Evolutionary conservation across 2,113 vertebrate species (phyloP), one percentile per base, ranked within the genome.

Genomic region (Varanus salvator): DNA sequence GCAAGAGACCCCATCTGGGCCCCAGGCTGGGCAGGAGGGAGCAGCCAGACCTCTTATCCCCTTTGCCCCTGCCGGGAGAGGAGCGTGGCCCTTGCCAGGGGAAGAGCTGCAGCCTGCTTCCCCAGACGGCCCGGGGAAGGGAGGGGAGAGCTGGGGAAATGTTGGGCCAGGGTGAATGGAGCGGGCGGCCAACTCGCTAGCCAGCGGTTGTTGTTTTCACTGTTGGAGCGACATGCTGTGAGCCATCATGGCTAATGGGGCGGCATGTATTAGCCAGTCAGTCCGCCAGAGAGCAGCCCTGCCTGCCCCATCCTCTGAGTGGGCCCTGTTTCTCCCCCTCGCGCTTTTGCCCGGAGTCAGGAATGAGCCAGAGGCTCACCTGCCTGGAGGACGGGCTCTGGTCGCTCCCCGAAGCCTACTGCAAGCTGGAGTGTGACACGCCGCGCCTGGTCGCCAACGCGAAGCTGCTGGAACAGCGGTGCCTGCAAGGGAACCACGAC

Each of bases 351-450:
- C 87, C 77, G 94, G 94, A 87, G 1, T 72, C 94, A 99, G 99
- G 99, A 88, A 94, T 96, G 93, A 99, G 96, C 91, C 97, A 98
- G 34, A 98, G 97, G 97, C 92, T 99, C 95, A 98, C 97, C 80
- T 99, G 99, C 95, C 96, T 99, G 92, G 98, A 98, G 86, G 98
- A 99, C 0, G 98, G 99, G 1, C 97, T 99, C 71, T 99, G 99
- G 99, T 99, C 99, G 0, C 98, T 99, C 82, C 99, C 99, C 0
- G 99, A 99, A 93, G 99, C 98, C 66, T 99, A 98, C 95, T 99
- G 99, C 96, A 99, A 99, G 96, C 94, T 99, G 23, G 98, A 99
- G 91, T 99, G 99, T 0, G 96, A 96, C 0, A 93, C 94, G 0
- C 98, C 98, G 0, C 97, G 97, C 0, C 23, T 2, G 0, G 91